These are phyloP conservation scores for Deroplatys truncata DNA, from an alignment of 2,888 invertebrate genomes.

Conservation along the genomic window DNA sequence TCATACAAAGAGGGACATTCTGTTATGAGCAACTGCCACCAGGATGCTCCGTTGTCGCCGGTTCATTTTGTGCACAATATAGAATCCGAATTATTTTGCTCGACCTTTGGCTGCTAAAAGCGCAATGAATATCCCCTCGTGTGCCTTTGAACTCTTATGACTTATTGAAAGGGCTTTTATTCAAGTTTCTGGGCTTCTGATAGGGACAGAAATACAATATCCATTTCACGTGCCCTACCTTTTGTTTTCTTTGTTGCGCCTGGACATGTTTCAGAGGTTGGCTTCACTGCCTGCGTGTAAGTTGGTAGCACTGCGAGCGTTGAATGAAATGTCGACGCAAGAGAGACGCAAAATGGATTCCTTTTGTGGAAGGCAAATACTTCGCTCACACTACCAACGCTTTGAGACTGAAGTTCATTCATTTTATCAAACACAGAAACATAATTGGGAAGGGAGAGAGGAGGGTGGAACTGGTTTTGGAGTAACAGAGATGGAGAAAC, in stretches of 20 bases:
- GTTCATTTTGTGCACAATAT: background rate
- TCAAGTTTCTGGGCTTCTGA: background rate
- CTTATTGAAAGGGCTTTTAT: background rate
- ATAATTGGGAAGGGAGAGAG: background rate
- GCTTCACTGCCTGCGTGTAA: background rate
- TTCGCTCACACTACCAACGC: background rate
- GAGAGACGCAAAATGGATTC: background rate
- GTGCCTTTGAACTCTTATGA: background rate
- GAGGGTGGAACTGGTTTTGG: background rate
- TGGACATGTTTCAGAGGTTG: background rate
- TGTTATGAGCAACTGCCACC: background rate
- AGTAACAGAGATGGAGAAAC: background rate
- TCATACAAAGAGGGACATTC: background rate
- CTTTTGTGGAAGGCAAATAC: background rate
- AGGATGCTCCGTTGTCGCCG: background rate
- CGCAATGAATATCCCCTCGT: background rate
- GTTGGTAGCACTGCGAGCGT: background rate
- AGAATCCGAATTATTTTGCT: background rate
- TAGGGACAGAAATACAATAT: background rate
- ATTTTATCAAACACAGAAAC: background rate
- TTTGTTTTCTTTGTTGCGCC: background rate
- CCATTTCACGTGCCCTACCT: background rate
- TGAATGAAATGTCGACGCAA: background rate
- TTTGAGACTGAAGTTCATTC: background rate
- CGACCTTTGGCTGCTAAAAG: background rate